These are phyloP conservation scores for Sebastes miniatus DNA, from an alignment of 2,797 vertebrate species.

Conservation along the genomic window DNA sequence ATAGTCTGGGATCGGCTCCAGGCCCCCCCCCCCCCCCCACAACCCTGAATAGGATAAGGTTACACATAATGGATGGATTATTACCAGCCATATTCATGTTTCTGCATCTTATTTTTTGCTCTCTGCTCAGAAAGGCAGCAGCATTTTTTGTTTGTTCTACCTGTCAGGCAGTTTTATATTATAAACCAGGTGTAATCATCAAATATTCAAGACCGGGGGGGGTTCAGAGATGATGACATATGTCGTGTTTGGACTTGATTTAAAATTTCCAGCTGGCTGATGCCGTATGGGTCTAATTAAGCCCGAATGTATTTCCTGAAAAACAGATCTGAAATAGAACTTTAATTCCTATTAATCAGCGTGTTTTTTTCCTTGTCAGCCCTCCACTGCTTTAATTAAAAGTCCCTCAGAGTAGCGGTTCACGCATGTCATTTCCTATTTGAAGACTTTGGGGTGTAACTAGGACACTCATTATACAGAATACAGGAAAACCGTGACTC, in stretches of 20 bases:
- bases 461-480: slow-evolving; percentile 80
- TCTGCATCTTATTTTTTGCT: neutral
- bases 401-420: slow-evolving; percentile 77
- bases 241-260: slow-evolving; percentile 77
- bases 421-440: slow-evolving; percentile 82
- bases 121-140: neutral
- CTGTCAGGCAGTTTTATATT: slow-evolving; percentile 32
- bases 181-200: slow-evolving; percentile 70
- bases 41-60: too few species aligned
- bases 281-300: slow-evolving; percentile 84
- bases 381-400: slow-evolving; percentile 85
- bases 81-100: neutral
- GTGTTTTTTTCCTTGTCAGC: slow-evolving; percentile 73
- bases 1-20: too few species aligned
- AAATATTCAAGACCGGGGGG: slow-evolving; percentile 60
- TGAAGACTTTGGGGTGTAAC: slow-evolving; percentile 75
- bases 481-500: slow-evolving; percentile 58
- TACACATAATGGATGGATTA: neutral
- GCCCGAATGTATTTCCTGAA: slow-evolving; percentile 79
- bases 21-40: too few species aligned
- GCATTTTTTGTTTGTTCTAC: neutral
- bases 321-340: slow-evolving; percentile 82
- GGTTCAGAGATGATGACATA: slow-evolving; percentile 74
- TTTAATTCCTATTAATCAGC: slow-evolving; percentile 83
- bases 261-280: slow-evolving; percentile 82